These are phyloP conservation scores for Girardinus metallicus DNA, from an alignment of 2,797 vertebrate species.

Conservation along the genomic window DNA sequence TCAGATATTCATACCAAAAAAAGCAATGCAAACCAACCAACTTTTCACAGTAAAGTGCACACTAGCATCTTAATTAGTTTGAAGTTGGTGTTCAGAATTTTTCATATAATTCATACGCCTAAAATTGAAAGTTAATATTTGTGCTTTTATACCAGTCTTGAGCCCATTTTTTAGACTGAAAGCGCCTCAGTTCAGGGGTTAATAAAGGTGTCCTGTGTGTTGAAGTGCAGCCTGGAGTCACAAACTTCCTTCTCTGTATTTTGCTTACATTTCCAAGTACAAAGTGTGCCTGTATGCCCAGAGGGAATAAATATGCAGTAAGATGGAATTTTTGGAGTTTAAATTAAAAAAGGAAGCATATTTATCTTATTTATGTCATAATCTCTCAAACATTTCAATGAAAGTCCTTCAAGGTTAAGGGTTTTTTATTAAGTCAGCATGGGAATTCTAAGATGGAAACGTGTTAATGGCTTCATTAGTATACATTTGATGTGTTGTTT, in stretches of 20 bases:
- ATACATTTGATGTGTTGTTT: not conserved
- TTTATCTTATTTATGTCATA: not conserved
- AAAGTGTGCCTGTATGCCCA: conserved; percentile 9
- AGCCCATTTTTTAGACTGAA: not conserved
- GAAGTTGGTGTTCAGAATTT: not conserved
- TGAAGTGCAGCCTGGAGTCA: not conserved
- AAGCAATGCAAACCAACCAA: not conserved
- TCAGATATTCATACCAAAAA: not conserved
- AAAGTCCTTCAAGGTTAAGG: not conserved
- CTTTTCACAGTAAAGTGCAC: no score
- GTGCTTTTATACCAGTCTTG: not conserved
- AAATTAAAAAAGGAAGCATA: not conserved
- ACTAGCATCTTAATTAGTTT: no score
- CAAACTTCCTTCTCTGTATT: conserved; percentile 21
- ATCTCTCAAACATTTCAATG: not conserved
- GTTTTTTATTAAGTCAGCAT: not conserved
- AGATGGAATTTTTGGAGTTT: not conserved
- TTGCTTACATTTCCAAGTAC: conserved; percentile 15
- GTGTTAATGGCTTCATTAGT: not conserved
- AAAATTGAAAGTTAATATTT: not conserved
- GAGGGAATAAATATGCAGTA: not conserved
- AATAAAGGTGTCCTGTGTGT: not conserved
- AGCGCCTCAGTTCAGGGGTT: conserved; percentile 1
- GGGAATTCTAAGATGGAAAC: not conserved
- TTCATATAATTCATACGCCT: not conserved